Evolutionary conservation across 2,888 invertebrate genomes (phyloP), one percentile per base, ranked within the genome.

Genomic region (Drosophila anomalata): DNA sequence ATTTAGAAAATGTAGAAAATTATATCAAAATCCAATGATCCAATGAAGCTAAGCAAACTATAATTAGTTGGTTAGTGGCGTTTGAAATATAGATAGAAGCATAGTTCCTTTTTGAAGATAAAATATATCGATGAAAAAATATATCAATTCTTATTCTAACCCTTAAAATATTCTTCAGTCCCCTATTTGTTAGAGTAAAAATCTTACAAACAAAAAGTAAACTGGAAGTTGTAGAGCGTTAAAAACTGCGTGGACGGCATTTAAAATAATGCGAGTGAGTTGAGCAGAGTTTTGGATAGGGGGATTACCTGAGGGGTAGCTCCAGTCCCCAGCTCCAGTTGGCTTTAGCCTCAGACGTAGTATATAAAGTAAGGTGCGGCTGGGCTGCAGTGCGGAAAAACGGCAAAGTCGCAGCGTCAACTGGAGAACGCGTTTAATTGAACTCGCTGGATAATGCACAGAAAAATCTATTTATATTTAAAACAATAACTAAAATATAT

Each of bases 211-310:
- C 63, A 60, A 63, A 59, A 55, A 63, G 65, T 51, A 76, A 80
- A 75, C 84, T 82, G 77, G 73, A 81, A 77, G 80, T 82, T 86
- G 71, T 72, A 58, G 84, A 86, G 84, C 80, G 78, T 77, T 77
- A 77, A 66, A 89, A 88, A 88, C 87, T 90, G 89, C 89, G 89
- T 90, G 89, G 89, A 89, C 89, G 89, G 89, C 83, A 87, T 90
- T 90, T 90, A 87, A 89, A 89, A 90, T 89, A 82, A 82, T 76
- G 61, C 70, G 61, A 69, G 60, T 69, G 48, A 68, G 59, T 24
- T 59, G 47, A 66, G 50, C 50, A 20, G 36, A 14, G 36, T n/a
- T 14, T 14, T 39, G 12, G 47, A n/a, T 46, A 3, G 20, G 66
- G 55, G 26, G 66, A 55, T 42, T 9, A 4, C 20, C 29, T n/a